Percentiles rank a stretch among this genome's conserved stretches.
phyloP scores from a whole-genome alignment of 2,888 invertebrate genomes.

The Drosophila greeni region DNA sequence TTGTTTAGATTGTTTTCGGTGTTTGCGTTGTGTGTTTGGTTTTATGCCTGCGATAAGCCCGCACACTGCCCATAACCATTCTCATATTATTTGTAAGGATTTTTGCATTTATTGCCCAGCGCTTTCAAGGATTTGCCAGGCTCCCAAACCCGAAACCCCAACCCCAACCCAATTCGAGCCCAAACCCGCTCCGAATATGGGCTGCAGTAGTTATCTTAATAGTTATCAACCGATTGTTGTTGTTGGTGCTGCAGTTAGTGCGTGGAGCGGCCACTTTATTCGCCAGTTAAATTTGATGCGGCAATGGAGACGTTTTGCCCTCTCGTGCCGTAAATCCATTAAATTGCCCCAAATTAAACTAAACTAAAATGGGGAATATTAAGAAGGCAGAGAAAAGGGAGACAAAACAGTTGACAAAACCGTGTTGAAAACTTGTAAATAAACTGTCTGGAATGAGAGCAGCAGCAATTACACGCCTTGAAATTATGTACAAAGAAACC shows the following conservation, averaged over 20 bases:
- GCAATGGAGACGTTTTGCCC: conserved; percentile 68
- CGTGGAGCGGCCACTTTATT: conserved; percentile 56
- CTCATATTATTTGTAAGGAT: conserved; percentile 75
- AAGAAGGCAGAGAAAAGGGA: not conserved
- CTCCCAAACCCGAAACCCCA: conserved; percentile 24
- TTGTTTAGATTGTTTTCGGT: conserved; percentile 66
- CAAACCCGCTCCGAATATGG: conserved; percentile 48
- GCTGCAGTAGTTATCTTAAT: conserved; percentile 66
- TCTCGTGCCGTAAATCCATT: conserved; percentile 60
- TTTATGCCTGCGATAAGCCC: conserved; percentile 72
- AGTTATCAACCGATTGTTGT: conserved; percentile 67
- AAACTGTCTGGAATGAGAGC: conserved; percentile 47
- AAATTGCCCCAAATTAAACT: conserved; percentile 46
- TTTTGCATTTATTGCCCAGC: conserved; percentile 71
- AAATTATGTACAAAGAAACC: conserved; percentile 48
- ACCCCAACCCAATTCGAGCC: conserved; percentile 5
- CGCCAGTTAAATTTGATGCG: conserved; percentile 62
- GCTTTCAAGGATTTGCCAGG: conserved; percentile 65
- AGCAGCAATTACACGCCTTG: conserved; percentile 51
- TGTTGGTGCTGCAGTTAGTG: conserved; percentile 51
- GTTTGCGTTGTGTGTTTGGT: conserved; percentile 46
- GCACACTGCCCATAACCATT: conserved; percentile 66
- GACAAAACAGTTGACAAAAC: conserved; percentile 46
- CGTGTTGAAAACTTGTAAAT: conserved; percentile 51
- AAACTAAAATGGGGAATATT: conserved; percentile 25